A percentile compares a stretch with the other conserved stretches of the same genome.
Evolutionary conservation across 1,140 invertebrate genomes (phyloP).

Genomic region (Alviniconcha marisindica): DNA sequence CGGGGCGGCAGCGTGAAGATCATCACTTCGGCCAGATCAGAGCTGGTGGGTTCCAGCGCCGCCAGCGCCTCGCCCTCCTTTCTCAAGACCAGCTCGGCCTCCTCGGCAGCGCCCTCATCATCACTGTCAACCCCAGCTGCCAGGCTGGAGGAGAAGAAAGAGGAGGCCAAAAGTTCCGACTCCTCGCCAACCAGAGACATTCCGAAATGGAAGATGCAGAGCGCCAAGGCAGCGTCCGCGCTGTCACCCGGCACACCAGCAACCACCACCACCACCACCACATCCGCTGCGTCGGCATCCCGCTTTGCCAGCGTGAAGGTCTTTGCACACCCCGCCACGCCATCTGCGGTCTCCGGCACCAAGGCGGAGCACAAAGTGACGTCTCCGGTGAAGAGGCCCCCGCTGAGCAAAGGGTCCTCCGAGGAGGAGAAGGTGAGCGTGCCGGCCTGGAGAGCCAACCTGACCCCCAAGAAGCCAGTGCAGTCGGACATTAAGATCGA

Average conservation of each 20-base stretch:
- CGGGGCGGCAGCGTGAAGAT: slow-evolving; percentile 35
- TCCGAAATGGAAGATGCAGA: slow-evolving; percentile 31
- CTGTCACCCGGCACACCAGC: slow-evolving; percentile 1
- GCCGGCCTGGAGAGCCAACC: slow-evolving; percentile 59
- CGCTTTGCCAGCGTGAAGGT: background rate
- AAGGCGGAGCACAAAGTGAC: slow-evolving; percentile 23
- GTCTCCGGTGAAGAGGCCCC: slow-evolving; percentile 19
- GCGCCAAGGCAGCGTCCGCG: slow-evolving; percentile 26
- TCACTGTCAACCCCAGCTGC: background rate
- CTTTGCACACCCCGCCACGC: background rate
- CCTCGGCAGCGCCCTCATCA: background rate
- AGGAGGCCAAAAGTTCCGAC: background rate
- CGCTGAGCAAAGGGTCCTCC: slow-evolving; percentile 7
- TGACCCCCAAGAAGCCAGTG: slow-evolving; percentile 47
- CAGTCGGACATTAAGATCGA: slow-evolving; percentile 61
- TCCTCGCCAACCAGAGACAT: slow-evolving; percentile 9
- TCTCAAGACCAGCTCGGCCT: background rate
- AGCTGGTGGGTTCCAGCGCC: background rate
- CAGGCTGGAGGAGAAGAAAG: background rate
- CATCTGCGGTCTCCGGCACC: slow-evolving; percentile 5
- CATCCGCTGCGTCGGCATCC: slow-evolving; percentile 9
- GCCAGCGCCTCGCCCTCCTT: background rate
- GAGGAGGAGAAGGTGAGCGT: slow-evolving; percentile 43
- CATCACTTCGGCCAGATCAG: background rate
- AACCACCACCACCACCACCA: background rate